These are phyloP conservation scores for Hemibagrus wyckioides DNA, from an alignment of 2,113 vertebrate species.

Conservation along the genomic window DNA sequence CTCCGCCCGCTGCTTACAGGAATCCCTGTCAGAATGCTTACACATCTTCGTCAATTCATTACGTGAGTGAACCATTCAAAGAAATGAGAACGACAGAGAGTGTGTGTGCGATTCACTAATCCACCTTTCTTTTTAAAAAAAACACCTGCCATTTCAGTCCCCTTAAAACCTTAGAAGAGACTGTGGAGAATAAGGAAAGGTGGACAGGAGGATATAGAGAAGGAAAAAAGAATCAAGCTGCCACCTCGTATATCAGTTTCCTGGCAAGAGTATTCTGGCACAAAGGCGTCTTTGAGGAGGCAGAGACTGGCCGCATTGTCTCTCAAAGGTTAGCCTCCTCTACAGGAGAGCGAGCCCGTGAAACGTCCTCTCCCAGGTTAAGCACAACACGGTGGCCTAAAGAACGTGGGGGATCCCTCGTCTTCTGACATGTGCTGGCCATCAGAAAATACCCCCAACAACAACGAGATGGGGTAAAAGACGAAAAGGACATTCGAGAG, in stretches of 20 bases:
- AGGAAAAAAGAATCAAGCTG: conserved; percentile 63
- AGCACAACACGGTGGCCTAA: conserved; percentile 67
- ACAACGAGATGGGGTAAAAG: background rate
- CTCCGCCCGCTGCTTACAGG: background rate
- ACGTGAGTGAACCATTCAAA: conserved; percentile 26
- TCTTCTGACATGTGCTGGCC: conserved; percentile 29
- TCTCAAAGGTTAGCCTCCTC: conserved; percentile 77
- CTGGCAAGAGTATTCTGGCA: conserved; percentile 74
- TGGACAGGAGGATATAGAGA: conserved; percentile 40
- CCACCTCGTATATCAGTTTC: conserved; percentile 74
- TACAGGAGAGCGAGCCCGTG: conserved; percentile 64
- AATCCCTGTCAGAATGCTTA: conserved; percentile 26
- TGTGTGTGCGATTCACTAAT: conserved; percentile 11
- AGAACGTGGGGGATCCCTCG: conserved; percentile 50
- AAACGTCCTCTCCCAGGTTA: conserved; percentile 74
- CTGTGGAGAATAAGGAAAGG: conserved; percentile 18
- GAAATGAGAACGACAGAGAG: conserved; percentile 25
- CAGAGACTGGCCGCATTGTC: conserved; percentile 79
- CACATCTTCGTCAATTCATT: conserved; percentile 31
- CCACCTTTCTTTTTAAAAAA: conserved; percentile 32
- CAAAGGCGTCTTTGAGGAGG: conserved; percentile 78
- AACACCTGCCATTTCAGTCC: conserved; percentile 53
- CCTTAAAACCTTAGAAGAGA: conserved; percentile 52
- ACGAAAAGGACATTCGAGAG: background rate
- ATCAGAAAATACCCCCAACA: conserved; percentile 39